Evolutionary conservation across 2,888 invertebrate genomes (phyloP), one percentile per base, ranked within the genome.

Genomic region (Mycogona germanica): DNA sequence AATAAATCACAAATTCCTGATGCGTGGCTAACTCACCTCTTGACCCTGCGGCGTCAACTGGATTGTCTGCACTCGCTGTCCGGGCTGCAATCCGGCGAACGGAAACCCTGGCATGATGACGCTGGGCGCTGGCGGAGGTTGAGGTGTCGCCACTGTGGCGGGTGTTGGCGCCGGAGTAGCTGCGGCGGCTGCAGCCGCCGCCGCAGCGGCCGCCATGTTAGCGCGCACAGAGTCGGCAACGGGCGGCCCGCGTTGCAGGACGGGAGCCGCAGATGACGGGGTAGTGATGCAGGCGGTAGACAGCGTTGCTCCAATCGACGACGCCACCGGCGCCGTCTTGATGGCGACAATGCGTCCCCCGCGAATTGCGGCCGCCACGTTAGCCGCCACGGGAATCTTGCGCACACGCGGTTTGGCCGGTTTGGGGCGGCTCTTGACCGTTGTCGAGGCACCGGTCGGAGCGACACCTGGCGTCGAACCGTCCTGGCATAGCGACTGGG

Each of bases 1-100:
- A n/a, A n/a, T n/a, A 42, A 17, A 9, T n/a, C 23, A 30, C 35
- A n/a, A 25, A 23, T 19, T 21, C 25, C 32, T 17, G 32, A 21
- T 32, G n/a, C n/a, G n/a, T n/a, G n/a, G n/a, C n/a, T n/a, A n/a
- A 51, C 58, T 58, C 61, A 78, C 72, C 65, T 79, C 79, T 64
- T 84, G 83, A 63, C 82, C 83, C 62, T 82, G 82, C 12, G 80
- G 79, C 17, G 81, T 81, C 47, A 84, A 67, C 63, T 83, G 82
- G 60, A 84, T 82, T 9, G 50, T 53, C 29, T 60, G 58, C 42
- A 60, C 53, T 49, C 56, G 59, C 42, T 58, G 59, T 28, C 57
- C 57, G 23, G 57, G 52, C 19, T 57, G 49, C 26, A 57, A 26
- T 19, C 45, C 25, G n/a, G 55, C 30, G 3, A 57, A 29, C 6